Percentiles rank a stretch among this genome's conserved stretches.
phyloP scores from a whole-genome alignment of 2,113 vertebrate species.

The Periophthalmodon schlosseri region DNA sequence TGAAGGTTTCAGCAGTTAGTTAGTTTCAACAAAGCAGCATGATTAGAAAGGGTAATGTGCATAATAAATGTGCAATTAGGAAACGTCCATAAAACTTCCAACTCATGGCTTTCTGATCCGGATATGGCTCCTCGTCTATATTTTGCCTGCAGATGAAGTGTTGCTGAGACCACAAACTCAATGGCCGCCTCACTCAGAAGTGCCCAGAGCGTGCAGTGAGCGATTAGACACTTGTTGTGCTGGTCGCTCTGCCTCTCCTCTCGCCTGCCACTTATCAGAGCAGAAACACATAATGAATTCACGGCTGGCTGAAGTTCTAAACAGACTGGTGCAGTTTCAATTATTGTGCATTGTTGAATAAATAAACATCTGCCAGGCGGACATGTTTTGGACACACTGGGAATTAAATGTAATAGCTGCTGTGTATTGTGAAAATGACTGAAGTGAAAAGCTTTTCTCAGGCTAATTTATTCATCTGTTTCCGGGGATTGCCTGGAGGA shows the following conservation, averaged over 20 bases:
- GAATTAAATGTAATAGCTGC: conserved; percentile 45
- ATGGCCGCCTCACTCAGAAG: conserved; percentile 38
- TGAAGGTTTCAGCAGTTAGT: background rate
- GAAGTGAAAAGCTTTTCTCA: conserved; percentile 4
- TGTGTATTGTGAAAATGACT: conserved; percentile 25
- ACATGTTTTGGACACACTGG: conserved; percentile 36
- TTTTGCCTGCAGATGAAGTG: conserved; percentile 41
- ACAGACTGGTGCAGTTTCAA: conserved; percentile 62
- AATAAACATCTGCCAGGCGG: conserved; percentile 69
- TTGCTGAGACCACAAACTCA: conserved; percentile 33
- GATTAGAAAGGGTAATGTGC: conserved; percentile 2
- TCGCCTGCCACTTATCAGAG: conserved; percentile 72
- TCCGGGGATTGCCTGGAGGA: background rate
- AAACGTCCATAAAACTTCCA: conserved; percentile 17
- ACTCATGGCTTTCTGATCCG: conserved; percentile 12
- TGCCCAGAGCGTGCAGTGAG: conserved; percentile 58
- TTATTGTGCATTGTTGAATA: conserved; percentile 71
- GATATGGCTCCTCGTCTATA: conserved; percentile 27
- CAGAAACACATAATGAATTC: conserved; percentile 77
- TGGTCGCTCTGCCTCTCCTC: conserved; percentile 49
- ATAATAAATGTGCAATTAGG: conserved; percentile 21
- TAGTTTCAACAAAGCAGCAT: background rate
- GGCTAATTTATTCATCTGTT: background rate
- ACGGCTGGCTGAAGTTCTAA: conserved; percentile 72
- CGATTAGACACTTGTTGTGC: conserved; percentile 53